Percentiles rank a stretch among this genome's conserved stretches.
Evolutionary conservation across 2,797 vertebrate species (phyloP).

Genomic region (Eospalax fontanierii): DNA sequence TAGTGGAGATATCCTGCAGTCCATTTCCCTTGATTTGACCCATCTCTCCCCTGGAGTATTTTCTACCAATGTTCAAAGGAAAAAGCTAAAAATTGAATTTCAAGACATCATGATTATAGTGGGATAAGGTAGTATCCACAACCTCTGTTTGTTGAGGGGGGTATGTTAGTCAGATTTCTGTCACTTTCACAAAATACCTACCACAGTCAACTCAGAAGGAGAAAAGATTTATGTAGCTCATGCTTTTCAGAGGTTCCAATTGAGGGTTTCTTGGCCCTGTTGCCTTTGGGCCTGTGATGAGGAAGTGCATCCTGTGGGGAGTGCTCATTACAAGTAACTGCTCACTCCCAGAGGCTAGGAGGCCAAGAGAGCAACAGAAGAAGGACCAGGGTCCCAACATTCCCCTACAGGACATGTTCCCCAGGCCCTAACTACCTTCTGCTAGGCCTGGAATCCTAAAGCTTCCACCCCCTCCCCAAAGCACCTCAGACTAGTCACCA

Average conservation of each 20-base stretch:
- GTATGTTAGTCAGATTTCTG: too few relatives aligned
- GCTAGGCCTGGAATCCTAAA: not conserved
- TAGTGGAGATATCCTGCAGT: rapidly evolving
- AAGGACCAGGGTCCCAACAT: not conserved
- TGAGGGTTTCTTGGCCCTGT: too few relatives aligned
- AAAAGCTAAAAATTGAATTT: not conserved
- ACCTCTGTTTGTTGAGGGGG: not conserved
- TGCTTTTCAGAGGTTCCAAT: not conserved
- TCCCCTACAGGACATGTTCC: not conserved
- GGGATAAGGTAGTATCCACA: not conserved
- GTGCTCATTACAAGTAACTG: not conserved
- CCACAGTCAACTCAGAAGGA: not conserved
- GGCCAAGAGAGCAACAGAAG: not conserved
- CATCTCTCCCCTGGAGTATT: conserved; percentile 72
- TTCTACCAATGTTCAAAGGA: not conserved
- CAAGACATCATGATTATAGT: not conserved
- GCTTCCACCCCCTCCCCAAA: too few relatives aligned
- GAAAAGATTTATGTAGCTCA: not conserved
- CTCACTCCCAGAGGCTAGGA: not conserved
- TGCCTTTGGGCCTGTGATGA: not conserved
- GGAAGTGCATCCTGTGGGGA: not conserved
- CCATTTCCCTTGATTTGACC: not conserved
- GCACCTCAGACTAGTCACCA: too few relatives aligned
- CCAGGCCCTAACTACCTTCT: too few relatives aligned
- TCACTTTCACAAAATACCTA: not conserved